Conservation (phyloP, 2,113 vertebrate genomes). For the Callorhinus ursinus region DNA sequence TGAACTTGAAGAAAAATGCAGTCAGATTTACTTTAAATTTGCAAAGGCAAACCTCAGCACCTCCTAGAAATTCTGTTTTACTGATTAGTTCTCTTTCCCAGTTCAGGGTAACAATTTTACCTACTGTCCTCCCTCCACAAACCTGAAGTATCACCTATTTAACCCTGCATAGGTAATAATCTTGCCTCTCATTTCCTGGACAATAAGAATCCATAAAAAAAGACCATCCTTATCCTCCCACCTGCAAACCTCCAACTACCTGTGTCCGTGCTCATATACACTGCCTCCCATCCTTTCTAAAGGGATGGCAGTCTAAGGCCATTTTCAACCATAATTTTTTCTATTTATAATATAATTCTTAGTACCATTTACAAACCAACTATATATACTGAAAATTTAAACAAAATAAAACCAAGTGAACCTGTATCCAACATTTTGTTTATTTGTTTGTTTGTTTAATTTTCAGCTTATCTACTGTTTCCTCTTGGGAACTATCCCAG, state of each 20-base stretch:
- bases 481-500: neutral
- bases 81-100: neutral
- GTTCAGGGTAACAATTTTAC: neutral
- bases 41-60: neutral
- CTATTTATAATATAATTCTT: neutral
- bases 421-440: accelerated
- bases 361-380: neutral
- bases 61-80: neutral
- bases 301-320: neutral
- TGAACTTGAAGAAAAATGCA: neutral
- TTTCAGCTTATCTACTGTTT: neutral
- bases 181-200: neutral
- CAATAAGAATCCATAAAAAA: neutral
- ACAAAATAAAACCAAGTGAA: neutral
- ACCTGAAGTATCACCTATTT: neutral
- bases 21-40: neutral
- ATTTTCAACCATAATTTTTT: neutral
- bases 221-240: neutral
- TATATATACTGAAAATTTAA: neutral
- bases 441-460: neutral
- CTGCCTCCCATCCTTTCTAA: neutral
- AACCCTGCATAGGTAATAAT: neutral
- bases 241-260: neutral
- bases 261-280: neutral
- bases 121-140: neutral